These are phyloP conservation scores for Patagioenas fasciata DNA, from an alignment of 2,113 vertebrate genomes.

Conservation along the genomic window DNA sequence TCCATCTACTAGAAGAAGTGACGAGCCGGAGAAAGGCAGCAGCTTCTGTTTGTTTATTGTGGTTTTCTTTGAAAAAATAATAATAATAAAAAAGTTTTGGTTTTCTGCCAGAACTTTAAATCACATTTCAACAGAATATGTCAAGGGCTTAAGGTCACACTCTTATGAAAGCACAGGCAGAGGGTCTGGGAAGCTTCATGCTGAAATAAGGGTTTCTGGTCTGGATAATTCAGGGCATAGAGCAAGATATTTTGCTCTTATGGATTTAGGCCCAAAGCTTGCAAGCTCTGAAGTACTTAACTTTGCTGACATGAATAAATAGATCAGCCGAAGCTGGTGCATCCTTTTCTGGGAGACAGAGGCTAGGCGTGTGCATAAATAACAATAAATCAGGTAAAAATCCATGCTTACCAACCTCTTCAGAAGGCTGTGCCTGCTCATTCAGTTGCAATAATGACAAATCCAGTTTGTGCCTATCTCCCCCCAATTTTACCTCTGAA, in stretches of 20 bases:
- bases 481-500: background rate
- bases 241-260: background rate
- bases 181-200: conserved; percentile 22
- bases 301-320: background rate
- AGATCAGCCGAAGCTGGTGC: background rate
- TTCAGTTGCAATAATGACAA: background rate
- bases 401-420: background rate
- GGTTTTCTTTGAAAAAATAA: background rate
- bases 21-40: conserved; percentile 39
- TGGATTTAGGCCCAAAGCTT: conserved; percentile 7
- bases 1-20: conserved; percentile 43
- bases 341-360: background rate
- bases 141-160: background rate
- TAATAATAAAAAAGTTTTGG: background rate
- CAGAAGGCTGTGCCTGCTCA: background rate
- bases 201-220: conserved; percentile 29
- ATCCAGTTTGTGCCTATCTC: background rate
- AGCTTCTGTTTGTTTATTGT: conserved; percentile 46
- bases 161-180: conserved; percentile 34
- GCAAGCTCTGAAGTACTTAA: background rate
- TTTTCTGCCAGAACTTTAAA: conserved; percentile 53
- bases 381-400: conserved; percentile 5
- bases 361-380: background rate
- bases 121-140: conserved; percentile 43
- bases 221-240: background rate